These are phyloP conservation scores for Sebastes aleutianus DNA, from an alignment of 2,797 vertebrate genomes.

Conservation along the genomic window DNA sequence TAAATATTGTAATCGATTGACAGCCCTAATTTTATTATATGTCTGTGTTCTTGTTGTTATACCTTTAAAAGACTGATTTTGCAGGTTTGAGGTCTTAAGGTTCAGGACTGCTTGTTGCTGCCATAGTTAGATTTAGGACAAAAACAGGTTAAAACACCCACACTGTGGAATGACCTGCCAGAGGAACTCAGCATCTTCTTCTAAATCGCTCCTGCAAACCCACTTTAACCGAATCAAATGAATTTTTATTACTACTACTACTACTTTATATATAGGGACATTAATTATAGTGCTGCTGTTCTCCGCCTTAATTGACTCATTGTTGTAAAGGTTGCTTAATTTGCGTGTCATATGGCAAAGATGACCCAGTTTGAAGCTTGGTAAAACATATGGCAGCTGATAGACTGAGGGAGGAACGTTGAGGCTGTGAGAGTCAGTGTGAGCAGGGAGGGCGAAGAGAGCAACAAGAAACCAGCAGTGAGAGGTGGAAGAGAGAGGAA, in stretches of 20 bases:
- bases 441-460: background rate
- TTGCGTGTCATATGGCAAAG: background rate
- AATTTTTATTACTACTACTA: background rate
- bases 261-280: background rate
- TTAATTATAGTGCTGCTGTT: background rate
- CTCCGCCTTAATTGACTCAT: background rate
- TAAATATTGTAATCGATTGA: background rate
- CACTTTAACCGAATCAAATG: background rate
- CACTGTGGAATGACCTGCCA: background rate
- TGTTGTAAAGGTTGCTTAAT: background rate
- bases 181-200: background rate
- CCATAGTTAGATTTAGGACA: background rate
- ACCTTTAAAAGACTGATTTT: background rate
- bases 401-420: background rate
- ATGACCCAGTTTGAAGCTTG: constrained; percentile 29
- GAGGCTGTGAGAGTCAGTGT: background rate
- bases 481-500: constrained; percentile 9
- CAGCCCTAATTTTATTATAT: background rate
- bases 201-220: background rate
- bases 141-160: background rate
- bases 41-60: background rate
- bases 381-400: constrained; percentile 2
- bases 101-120: background rate
- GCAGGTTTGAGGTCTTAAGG: background rate
- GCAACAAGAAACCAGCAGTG: background rate